Conservation (phyloP, 2,113 vertebrate genomes). For the Pollachius pollachius region DNA sequence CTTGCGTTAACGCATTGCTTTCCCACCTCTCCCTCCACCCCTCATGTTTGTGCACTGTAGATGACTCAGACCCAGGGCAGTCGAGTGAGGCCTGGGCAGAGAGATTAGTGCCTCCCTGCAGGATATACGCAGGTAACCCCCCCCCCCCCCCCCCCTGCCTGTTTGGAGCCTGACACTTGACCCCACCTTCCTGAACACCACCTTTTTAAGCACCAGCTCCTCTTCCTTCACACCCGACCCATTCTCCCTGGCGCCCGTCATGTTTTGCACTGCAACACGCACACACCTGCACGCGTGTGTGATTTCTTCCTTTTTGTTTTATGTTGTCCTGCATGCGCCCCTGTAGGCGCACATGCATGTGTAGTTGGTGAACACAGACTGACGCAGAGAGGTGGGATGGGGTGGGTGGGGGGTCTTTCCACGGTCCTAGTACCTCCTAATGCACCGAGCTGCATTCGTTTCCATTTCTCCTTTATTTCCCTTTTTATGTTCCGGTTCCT, state of each 20-base stretch:
- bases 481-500: not conserved
- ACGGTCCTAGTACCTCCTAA: conserved; percentile 6
- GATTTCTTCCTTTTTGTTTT: conserved; percentile 15
- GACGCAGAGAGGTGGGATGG: not conserved
- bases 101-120: conserved; percentile 87
- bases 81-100: conserved; percentile 83
- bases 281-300: conserved; percentile 48
- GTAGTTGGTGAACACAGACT: conserved; percentile 28
- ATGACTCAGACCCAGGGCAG: conserved; percentile 87
- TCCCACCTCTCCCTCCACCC: conserved; percentile 64
- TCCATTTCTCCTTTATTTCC: not conserved
- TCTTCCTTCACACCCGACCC: conserved; percentile 21
- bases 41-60: conserved; percentile 84
- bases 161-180: conserved; percentile 47
- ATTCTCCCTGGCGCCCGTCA: conserved; percentile 17
- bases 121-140: conserved; percentile 89
- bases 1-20: conserved; percentile 72
- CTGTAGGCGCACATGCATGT: conserved; percentile 61
- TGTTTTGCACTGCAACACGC: conserved; percentile 31
- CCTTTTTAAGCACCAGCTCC: not conserved
- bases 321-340: conserved; percentile 42
- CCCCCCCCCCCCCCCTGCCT: not conserved
- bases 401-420: not conserved
- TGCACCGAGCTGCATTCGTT: conserved; percentile 41
- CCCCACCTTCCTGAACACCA: not conserved